Evolutionary conservation across 2,797 vertebrate species (phyloP).

Genomic region (Buceros bicornis): DNA sequence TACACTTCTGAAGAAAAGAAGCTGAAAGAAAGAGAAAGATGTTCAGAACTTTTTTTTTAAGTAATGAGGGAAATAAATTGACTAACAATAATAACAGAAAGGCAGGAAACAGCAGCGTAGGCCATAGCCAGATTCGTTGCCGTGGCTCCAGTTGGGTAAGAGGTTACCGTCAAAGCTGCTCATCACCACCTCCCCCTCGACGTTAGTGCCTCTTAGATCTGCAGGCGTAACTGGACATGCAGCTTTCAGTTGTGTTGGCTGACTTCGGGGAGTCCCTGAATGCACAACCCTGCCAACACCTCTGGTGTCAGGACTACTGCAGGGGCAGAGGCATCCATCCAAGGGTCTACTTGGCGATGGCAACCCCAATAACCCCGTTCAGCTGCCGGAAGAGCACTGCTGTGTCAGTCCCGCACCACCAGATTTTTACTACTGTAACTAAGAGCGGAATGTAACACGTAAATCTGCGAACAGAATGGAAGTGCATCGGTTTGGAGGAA

Average conservation of each 20-base stretch:
- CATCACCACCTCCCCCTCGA: background rate
- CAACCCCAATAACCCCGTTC: background rate
- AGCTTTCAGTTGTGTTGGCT: background rate
- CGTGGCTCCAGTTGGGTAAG: background rate
- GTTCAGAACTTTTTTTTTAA: background rate
- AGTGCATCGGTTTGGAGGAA: constrained; percentile 16
- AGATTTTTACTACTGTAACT: background rate
- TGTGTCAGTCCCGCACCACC: background rate
- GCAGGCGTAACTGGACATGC: background rate
- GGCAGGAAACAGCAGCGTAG: background rate
- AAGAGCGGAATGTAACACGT: background rate
- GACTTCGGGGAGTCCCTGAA: background rate
- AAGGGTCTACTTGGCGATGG: background rate
- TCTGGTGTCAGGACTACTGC: background rate
- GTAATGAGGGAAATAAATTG: background rate
- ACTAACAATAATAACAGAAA: background rate
- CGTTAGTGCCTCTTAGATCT: background rate
- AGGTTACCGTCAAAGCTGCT: background rate
- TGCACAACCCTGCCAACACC: background rate
- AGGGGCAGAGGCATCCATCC: background rate
- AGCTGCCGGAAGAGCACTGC: background rate
- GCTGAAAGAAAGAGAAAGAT: background rate
- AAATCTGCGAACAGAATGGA: background rate
- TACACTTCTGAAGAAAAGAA: background rate
- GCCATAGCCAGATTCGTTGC: background rate